Base-by-base conservation (phyloP, 2,797 vertebrate genomes). In the Morus bassanus region DNA sequence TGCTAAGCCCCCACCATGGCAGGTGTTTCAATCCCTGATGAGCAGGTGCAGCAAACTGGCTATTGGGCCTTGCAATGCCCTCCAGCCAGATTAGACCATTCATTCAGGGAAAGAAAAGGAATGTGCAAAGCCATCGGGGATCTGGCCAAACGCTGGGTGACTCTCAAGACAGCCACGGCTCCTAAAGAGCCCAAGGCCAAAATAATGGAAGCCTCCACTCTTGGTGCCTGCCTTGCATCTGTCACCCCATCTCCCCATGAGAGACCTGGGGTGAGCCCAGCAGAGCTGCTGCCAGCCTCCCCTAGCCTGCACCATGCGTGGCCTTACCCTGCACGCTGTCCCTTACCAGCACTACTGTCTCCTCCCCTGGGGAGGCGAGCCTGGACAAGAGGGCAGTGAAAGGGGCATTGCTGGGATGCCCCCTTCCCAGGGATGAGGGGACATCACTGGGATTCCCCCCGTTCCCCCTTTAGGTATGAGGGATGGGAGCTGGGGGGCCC, bases 41-140 rank as follows among this genome's bases (percentile, higher is more conserved):
- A 97, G 95, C 97, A 97, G 97, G 96, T 97, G 96, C 95, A 96
- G 91, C 59, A 65, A 84, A 85, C 85, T 63, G 95, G 95, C 95
- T 97, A 95, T 83, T 93, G 96, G 95, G 97, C 70, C 96, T 81
- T 89, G 96, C 84, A 80, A 50, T 95, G 94, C 97, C 97, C 95
- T 95, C 95, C 91, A 96, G 96, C 96, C 96, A 97, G 96, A 96
- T 96, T 97, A 97, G 94, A 93, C 93, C 91, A 92, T 96, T 96
- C 91, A 95, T 95, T 97, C 93, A 90, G n/a, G 61, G 92, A 72
- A 95, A 97, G 95, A 97, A 97, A 93, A 96, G 96, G 95, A 93
- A 96, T 92, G 91, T 19, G 96, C 88, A 97, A 97, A 96, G 95
- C 97, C 95, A 96, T 76, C 18, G 28, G 95, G 95, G 97, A 94